Evolutionary conservation across 2,113 vertebrate genomes (phyloP).

Genomic region (Heterochromis multidens): DNA sequence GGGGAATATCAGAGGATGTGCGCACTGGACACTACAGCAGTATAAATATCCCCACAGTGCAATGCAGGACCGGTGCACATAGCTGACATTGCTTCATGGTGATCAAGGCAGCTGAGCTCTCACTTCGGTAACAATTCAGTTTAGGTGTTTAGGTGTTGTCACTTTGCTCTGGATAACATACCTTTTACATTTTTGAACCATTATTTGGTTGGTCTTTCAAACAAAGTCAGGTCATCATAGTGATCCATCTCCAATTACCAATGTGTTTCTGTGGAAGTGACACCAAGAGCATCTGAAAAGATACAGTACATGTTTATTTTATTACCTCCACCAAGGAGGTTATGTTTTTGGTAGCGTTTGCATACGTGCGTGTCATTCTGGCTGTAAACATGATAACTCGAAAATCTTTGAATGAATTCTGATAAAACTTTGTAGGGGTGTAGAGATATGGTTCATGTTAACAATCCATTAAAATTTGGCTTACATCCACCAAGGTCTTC

Average conservation of each 20-base stretch:
- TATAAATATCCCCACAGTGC: not conserved
- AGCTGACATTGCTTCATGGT: not conserved
- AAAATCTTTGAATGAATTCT: too few relatives aligned
- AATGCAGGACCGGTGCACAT: not conserved
- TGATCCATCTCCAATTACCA: not conserved
- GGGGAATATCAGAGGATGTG: not conserved
- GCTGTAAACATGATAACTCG: too few relatives aligned
- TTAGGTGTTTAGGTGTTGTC: not conserved
- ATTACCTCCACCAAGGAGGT: not conserved
- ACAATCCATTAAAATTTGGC: not conserved
- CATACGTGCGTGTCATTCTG: too few relatives aligned
- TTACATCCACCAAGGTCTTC: not conserved
- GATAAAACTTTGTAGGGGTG: not conserved
- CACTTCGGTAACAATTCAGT: not conserved
- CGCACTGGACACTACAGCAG: not conserved
- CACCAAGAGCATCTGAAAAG: not conserved
- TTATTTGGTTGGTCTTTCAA: not conserved
- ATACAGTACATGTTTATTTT: accelerated
- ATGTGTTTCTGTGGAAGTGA: not conserved
- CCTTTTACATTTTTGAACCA: not conserved
- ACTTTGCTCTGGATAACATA: not conserved
- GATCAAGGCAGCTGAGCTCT: not conserved
- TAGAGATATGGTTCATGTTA: not conserved
- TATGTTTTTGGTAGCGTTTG: not conserved
- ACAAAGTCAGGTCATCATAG: not conserved